Conservation (phyloP, 2,888 invertebrate species). For the Athripsodes cinereus region DNA sequence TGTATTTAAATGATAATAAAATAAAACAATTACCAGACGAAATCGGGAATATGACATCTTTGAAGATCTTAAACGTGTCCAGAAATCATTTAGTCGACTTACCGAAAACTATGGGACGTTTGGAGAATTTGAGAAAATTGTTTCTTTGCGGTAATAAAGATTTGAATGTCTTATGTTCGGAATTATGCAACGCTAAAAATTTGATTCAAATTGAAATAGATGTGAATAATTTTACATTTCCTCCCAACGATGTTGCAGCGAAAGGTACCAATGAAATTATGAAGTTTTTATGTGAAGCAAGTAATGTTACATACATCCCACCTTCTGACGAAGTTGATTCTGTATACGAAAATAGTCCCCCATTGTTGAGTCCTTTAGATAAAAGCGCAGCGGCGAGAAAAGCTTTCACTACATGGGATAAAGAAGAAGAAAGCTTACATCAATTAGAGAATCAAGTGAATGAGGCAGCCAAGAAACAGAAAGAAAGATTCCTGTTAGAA, state of each 20-base stretch:
- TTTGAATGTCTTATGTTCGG: conserved; percentile 56
- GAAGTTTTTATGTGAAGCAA: conserved; percentile 51
- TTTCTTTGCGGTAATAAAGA: conserved; percentile 55
- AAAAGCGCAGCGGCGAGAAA: conserved; percentile 31
- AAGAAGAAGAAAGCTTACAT: conserved; percentile 56
- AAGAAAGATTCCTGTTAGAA: conserved; percentile 50
- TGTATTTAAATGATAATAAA: conserved; percentile 68
- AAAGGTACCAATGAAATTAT: conserved; percentile 60
- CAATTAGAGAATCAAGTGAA: conserved; percentile 61
- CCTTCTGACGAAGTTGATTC: conserved; percentile 37
- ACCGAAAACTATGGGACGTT: conserved; percentile 57
- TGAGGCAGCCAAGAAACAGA: conserved; percentile 54
- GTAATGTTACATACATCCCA: conserved; percentile 47
- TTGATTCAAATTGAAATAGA: conserved; percentile 59
- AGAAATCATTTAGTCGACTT: conserved; percentile 61
- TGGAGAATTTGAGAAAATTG: conserved; percentile 55
- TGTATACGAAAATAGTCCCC: conserved; percentile 34
- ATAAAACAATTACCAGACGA: conserved; percentile 63
- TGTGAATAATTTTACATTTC: conserved; percentile 56
- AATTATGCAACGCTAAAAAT: conserved; percentile 58
- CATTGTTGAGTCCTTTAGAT: conserved; percentile 38
- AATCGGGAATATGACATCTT: conserved; percentile 49
- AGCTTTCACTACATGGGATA: conserved; percentile 46
- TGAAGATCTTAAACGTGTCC: conserved; percentile 65
- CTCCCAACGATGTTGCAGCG: conserved; percentile 53